phyloP scores from a whole-genome alignment of 2,113 vertebrate species.

The Psilopsiagon aurifrons region DNA sequence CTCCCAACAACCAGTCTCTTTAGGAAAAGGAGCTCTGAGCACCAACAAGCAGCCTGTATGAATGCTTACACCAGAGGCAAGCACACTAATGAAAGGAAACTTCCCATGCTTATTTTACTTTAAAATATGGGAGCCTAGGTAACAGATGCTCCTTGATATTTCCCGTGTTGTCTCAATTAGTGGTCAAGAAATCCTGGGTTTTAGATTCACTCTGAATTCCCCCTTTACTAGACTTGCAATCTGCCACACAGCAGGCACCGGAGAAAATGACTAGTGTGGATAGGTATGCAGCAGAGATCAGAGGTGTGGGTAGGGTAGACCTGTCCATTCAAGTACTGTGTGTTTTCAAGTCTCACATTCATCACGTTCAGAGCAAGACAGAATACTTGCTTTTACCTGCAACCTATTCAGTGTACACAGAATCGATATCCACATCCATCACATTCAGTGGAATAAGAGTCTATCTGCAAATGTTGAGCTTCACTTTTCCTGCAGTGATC shows the following conservation, averaged over 20 bases:
- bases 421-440: slow-evolving; percentile 53
- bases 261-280: background rate
- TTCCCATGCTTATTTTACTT: background rate
- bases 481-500: slow-evolving; percentile 13
- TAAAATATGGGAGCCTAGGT: background rate
- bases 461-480: slow-evolving; percentile 40
- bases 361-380: slow-evolving; percentile 38
- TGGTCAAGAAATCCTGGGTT: background rate
- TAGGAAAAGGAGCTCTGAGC: background rate
- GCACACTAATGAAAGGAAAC: background rate
- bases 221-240: background rate
- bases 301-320: background rate
- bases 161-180: background rate
- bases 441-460: slow-evolving; percentile 24
- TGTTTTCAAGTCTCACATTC: slow-evolving; percentile 5
- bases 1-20: background rate
- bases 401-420: background rate
- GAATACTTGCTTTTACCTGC: slow-evolving; percentile 43
- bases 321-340: background rate
- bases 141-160: background rate
- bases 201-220: background rate
- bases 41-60: background rate
- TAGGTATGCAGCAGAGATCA: background rate
- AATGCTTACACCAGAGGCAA: background rate
- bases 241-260: slow-evolving; percentile 35